These are phyloP conservation scores for Ophion costatus DNA, from an alignment of 2,888 invertebrate genomes.

Conservation along the genomic window DNA sequence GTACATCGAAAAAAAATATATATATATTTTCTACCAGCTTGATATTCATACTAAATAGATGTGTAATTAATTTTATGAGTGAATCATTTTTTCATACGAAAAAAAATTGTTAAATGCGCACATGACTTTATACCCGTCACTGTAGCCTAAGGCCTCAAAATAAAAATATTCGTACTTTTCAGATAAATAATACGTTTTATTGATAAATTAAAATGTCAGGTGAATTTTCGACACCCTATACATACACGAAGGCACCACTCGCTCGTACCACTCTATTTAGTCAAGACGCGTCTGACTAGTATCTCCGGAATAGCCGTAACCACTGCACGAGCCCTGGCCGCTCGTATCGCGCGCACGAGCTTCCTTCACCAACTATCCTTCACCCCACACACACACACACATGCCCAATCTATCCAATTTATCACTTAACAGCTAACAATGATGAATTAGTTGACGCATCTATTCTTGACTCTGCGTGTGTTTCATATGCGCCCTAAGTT, in stretches of 20 bases:
- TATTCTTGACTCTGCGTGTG: slow-evolving; percentile 18
- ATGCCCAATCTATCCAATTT: slow-evolving; percentile 64
- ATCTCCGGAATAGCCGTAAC: slow-evolving; percentile 56
- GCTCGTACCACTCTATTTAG: slow-evolving; percentile 9
- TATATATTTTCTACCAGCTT: no score
- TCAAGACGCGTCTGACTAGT: slow-evolving; percentile 56
- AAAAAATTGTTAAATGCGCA: no score
- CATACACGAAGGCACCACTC: slow-evolving; percentile 2
- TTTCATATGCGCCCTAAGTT: not conserved
- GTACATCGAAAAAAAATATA: no score
- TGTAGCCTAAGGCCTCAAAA: no score
- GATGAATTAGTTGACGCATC: slow-evolving; percentile 56
- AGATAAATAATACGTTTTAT: no score
- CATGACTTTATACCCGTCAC: no score
- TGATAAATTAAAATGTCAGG: no score
- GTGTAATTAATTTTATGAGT: no score
- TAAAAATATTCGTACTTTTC: no score
- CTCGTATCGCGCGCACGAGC: slow-evolving; percentile 14
- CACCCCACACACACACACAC: not conserved
- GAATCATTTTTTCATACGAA: no score
- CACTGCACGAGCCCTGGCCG: slow-evolving; percentile 30
- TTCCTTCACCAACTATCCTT: slow-evolving; percentile 22
- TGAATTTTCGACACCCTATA: not conserved
- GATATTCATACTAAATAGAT: no score
- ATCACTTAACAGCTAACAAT: slow-evolving; percentile 61